Evolutionary conservation across 2,113 vertebrate species (phyloP), one percentile per base, ranked within the genome.

Genomic region (Hiodon tergisus): DNA sequence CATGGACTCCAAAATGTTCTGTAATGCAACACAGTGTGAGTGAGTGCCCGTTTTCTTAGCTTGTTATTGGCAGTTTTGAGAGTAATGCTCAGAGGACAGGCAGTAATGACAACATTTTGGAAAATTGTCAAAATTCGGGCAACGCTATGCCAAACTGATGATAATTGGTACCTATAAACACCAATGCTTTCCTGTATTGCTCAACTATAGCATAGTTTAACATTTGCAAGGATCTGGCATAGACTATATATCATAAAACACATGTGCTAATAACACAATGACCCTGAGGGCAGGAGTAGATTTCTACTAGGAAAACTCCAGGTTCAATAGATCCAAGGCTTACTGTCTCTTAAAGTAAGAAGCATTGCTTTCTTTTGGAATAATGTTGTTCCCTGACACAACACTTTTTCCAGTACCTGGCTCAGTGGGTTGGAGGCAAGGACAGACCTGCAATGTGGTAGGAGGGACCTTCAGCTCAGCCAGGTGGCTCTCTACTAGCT

Each of bases 11-110:
- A 74, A 76, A 72, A 3, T 63, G 75, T 61, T 74, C 59, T 9
- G 61, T 54, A 73, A 82, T 66, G 73, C 58, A 57, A 53, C 48
- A 6, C 16, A 59, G 16, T 74, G 46, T 60, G 16, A 76, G 70
- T 78, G 72, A 13, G 66, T 73, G 75, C 8, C 5, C 62, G 79
- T 69, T 78, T 76, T 81, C 75, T 75, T 50, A 5, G 51, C 52
- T 66, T 66, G 16, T 69, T 76, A 9, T 60, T 76, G 54, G 16
- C 48, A 47, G 79, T 78, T 59, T 83, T 68, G 79, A 77, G 76
- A 66, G 68, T 76, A 3, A 6, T 52, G 61, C 72, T 73, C 0
- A 69, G 13, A 67, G 65, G 31, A 48, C 2, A 67, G 13, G 65
- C 13, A 14, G 31, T 17, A n/a, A 55, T 70, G 69, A 3, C 69